Evolutionary conservation across 2,888 invertebrate species (phyloP), one percentile per base, ranked within the genome.

Genomic region (Eristalinus aeneus): DNA sequence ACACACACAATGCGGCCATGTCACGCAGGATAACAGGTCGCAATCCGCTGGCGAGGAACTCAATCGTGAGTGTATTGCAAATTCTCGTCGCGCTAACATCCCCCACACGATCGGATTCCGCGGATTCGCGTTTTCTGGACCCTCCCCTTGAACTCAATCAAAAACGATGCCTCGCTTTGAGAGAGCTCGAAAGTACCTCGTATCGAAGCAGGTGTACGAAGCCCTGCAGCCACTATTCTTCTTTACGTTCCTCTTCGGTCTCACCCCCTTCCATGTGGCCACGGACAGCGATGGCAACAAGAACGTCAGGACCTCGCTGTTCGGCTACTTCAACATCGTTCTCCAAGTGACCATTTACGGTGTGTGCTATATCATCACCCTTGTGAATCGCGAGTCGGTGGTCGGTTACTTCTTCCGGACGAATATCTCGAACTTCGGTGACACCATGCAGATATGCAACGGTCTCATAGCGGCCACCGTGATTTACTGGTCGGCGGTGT

Each of bases 361-460:
- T 9, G 77, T 82, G 11, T 89, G 90, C 58, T 90, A 89, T 56
- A 82, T 89, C 5, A 84, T 89, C 0, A 90, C 91, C 9, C 60
- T 92, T 54, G 86, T 90, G 6, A 90, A 91, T 73, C 90, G 90
- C 6, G 91, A 91, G 54, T 90, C 92, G 0, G 90, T 92, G 12
- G 90, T 92, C 12, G 91, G 91, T 0, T 92, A 92, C 65, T 91
- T 92, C 54, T 90, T 92, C 63, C 91, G 91, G 80, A 91, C 92
- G 0, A 89, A 91, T 32, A 90, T 92, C 72, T 91, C 92, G 2
- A 90, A 89, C 31, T 87, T 91, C 5, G 92, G 92, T 2, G 91
- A 92, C 88, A 91, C 90, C 0, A 67, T 92, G 86, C 92, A 92
- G 84, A 90, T 90, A 54, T 90, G 90, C 58, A 91, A 90, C 65